phyloP scores from a whole-genome alignment of 2,888 invertebrate species.

The Diarsia mendica region DNA sequence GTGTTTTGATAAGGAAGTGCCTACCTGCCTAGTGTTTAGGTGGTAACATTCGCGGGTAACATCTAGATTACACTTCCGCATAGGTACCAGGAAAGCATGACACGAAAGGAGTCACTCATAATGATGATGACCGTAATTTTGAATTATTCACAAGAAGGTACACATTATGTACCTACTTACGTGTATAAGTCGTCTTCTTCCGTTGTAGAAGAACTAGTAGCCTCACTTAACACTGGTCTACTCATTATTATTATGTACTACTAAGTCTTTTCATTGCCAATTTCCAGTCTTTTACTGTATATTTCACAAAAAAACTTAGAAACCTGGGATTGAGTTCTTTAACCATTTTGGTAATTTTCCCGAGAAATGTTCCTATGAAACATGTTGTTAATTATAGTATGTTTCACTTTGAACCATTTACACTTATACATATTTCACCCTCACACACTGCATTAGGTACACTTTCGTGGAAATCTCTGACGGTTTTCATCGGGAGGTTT shows the following conservation, averaged over 20 bases:
- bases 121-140: not conserved
- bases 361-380: conserved; percentile 1
- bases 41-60: not conserved
- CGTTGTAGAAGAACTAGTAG: conserved; percentile 78
- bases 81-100: not conserved
- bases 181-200: conserved; percentile 83
- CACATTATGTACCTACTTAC: conserved; percentile 78
- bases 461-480: conserved; percentile 75
- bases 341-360: conserved; percentile 25
- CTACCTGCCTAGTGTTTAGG: conserved; percentile 1
- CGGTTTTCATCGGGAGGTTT: conserved; percentile 63
- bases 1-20: not conserved
- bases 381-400: conserved; percentile 2
- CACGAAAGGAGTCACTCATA: not conserved
- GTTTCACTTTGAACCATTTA: not conserved
- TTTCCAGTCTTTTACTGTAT: conserved; percentile 25
- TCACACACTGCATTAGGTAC: conserved; percentile 3
- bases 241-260: conserved; percentile 74
- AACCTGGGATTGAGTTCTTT: conserved; percentile 2
- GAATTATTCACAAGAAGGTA: not conserved
- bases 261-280: conserved; percentile 20
- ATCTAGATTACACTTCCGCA: not conserved
- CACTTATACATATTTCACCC: too few relatives aligned
- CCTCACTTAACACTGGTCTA: conserved; percentile 78
- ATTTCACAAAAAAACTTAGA: conserved; percentile 1